These are phyloP conservation scores for Ranitomeya variabilis DNA, from an alignment of 2,113 vertebrate species.

Conservation along the genomic window DNA sequence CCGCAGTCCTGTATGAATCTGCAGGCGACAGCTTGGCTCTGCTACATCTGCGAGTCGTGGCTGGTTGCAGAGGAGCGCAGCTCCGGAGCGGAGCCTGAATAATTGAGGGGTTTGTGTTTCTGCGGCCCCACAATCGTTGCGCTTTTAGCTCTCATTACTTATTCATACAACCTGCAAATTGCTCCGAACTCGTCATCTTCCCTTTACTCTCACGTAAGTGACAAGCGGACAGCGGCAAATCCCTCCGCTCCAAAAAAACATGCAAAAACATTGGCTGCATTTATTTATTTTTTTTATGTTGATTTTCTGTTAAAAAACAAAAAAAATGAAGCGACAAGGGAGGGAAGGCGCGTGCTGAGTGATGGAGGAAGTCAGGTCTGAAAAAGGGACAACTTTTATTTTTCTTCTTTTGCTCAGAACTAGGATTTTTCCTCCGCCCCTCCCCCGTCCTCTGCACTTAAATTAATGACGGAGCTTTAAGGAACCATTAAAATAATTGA, in stretches of 20 bases:
- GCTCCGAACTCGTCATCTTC: conserved; percentile 11
- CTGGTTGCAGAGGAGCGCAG: not conserved
- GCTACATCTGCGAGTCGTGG: not conserved
- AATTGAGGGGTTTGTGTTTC: conserved; percentile 34
- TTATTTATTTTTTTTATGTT: not conserved
- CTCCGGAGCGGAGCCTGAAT: not conserved
- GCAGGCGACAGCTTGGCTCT: not conserved
- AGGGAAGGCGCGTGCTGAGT: too few relatives aligned
- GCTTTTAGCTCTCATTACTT: conserved; percentile 49
- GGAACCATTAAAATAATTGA: conserved; percentile 51
- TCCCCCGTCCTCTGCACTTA: not conserved
- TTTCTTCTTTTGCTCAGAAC: not conserved
- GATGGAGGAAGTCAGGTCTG: too few relatives aligned
- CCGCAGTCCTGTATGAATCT: not conserved
- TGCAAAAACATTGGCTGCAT: not conserved
- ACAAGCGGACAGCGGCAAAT: not conserved
- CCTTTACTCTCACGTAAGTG: conserved; percentile 11
- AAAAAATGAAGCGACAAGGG: too few relatives aligned
- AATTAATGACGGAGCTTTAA: conserved; percentile 45
- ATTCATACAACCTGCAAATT: conserved; percentile 12
- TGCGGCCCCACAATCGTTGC: conserved; percentile 13
- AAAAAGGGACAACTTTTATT: not conserved
- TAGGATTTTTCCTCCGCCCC: not conserved
- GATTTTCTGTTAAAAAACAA: too few relatives aligned
- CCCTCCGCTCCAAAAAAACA: not conserved